phyloP scores from a whole-genome alignment of 2,797 vertebrate species.

The Meriones psammophilus region DNA sequence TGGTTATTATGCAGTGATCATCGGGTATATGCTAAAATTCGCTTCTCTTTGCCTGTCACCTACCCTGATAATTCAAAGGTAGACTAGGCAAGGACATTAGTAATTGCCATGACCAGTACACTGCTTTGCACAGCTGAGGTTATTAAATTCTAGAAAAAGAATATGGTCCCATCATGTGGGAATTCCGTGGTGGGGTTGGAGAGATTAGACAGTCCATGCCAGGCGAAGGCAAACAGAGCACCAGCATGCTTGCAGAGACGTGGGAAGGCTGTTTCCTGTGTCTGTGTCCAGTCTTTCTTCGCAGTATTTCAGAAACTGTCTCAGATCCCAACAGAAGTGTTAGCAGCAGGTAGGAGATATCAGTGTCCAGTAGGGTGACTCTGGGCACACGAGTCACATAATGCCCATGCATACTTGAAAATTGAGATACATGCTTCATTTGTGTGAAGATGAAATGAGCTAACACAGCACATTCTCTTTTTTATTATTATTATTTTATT shows the following conservation, averaged over 20 bases:
- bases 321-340: not conserved
- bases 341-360: not conserved
- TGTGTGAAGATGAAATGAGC: constrained; percentile 47
- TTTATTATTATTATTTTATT: too few relatives aligned
- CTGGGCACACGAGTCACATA: not conserved
- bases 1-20: not conserved
- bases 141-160: not conserved
- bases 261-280: not conserved
- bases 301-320: not conserved
- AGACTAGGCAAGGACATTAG: too few relatives aligned
- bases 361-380: not conserved
- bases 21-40: not conserved
- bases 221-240: not conserved
- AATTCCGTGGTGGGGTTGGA: not conserved
- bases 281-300: not conserved
- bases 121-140: not conserved
- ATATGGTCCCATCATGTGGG: not conserved
- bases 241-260: not conserved
- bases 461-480: not conserved
- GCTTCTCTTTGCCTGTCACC: not conserved
- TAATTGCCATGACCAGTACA: too few relatives aligned
- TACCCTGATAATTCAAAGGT: not conserved
- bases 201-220: too few relatives aligned
- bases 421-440: not conserved
- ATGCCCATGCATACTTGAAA: not conserved